Evolutionary conservation across 2,113 vertebrate genomes (phyloP).

Genomic region (Anser brachyrhynchus): DNA sequence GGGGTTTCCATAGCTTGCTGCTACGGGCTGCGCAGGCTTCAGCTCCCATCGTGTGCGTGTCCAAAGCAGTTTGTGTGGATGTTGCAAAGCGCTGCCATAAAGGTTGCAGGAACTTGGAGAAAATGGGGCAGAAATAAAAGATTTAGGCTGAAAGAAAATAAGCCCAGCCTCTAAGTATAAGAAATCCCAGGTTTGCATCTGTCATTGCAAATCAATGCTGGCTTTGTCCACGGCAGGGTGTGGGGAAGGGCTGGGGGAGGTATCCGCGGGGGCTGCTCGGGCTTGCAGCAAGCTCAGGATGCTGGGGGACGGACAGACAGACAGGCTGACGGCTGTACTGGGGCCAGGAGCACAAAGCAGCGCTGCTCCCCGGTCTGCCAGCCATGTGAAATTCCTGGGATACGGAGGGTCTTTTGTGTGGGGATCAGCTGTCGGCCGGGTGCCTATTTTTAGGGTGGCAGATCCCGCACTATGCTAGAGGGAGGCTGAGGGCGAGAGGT

Average conservation of each 20-base stretch:
- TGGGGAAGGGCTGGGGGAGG: not conserved
- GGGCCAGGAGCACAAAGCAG: constrained; percentile 46
- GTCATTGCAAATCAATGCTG: not conserved
- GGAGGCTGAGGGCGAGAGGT: constrained; percentile 10
- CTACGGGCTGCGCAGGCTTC: not conserved
- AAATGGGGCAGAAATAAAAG: not conserved
- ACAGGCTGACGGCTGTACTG: not conserved
- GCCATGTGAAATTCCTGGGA: constrained; percentile 61
- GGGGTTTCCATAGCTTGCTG: not conserved
- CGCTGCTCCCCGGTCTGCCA: constrained; percentile 34
- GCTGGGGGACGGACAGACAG: not conserved
- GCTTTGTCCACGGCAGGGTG: not conserved
- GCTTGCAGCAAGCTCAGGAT: constrained; percentile 29
- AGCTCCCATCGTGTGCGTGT: rapidly evolving
- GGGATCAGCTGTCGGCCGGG: constrained; percentile 50
- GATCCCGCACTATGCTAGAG: not conserved
- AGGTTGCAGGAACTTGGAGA: not conserved
- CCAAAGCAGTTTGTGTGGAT: not conserved
- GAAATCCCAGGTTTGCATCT: not conserved
- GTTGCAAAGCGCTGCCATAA: not conserved
- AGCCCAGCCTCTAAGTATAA: not conserved
- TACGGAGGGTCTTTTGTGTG: constrained; percentile 57
- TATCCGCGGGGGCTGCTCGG: not conserved
- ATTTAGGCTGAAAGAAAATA: not conserved
- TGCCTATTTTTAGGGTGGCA: constrained; percentile 67